Base-by-base conservation (phyloP, 2,888 invertebrate species). In the Cepaea hortensis region DNA sequence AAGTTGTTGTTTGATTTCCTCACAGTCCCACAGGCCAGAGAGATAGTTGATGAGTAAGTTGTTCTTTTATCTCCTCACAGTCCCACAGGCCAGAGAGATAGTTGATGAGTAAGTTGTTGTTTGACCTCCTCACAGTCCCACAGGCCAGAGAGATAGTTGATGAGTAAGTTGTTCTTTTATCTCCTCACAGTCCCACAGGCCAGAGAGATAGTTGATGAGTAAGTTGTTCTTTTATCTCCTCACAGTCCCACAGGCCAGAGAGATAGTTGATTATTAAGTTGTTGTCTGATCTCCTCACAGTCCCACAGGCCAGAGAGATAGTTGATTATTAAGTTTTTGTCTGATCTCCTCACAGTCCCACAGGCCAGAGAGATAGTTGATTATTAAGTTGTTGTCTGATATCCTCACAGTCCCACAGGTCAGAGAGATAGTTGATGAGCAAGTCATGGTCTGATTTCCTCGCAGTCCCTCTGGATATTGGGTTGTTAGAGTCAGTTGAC, bases 401-500 rank as follows among this genome's bases (percentile, higher is more conserved):
- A 0, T 9, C 11, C 6, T 55, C 55, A 9, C 11, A 9, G 55
- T 9, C 3, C 55, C 55, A 55, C 55, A 55, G 55, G 7, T 0
- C 55, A 55, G 55, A 55, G 55, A 55, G 3, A 55, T 55, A 11
- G 55, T 55, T 55, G 11, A 55, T 55, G 55, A 55, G 55, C 3
- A 55, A 55, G 55, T 35, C 35, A 1, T 35, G 35, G 35, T 35
- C 35, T 35, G 35, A 35, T 35, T 35, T 35, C 35, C 1, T 94
- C 81, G 95, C 94, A 89, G 94, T 95, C 73, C 94, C 94, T 18
- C 86, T 89, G 82, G 93, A 35, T 35, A 35, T 35, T 35, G 1
- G 35, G 35, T 35, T 35, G 35, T 35, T 35, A 35, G 35, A 35
- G 35, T 35, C 35, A 35, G 35, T 35, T 35, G 35, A 35, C 35